A percentile compares a stretch with the other conserved stretches of the same genome.
These are phyloP conservation scores for Melanotus villosus DNA, from an alignment of 2,888 invertebrate genomes.

Conservation along the genomic window DNA sequence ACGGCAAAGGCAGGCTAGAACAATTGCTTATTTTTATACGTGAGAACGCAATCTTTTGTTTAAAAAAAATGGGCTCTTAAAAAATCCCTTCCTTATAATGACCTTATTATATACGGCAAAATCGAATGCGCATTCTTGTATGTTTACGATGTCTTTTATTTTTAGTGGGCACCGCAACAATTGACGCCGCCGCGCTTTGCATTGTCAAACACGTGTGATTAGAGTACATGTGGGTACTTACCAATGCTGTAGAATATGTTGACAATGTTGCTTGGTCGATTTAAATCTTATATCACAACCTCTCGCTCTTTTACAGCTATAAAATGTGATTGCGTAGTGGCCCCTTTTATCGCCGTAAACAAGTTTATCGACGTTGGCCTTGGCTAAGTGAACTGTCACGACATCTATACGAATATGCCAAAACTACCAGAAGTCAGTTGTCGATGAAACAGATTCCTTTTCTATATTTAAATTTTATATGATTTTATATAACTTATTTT, in stretches of 20 bases:
- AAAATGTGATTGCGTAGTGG: slow-evolving; percentile 53
- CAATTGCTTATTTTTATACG: slow-evolving; percentile 16
- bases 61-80: not conserved
- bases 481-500: too few species aligned
- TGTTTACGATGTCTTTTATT: slow-evolving; percentile 13
- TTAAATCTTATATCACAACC: slow-evolving; percentile 63
- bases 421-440: too few species aligned
- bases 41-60: slow-evolving; percentile 4
- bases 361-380: slow-evolving; percentile 52
- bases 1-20: not conserved
- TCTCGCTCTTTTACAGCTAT: slow-evolving; percentile 54
- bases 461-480: too few species aligned
- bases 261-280: slow-evolving; percentile 65
- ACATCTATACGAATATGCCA: not conserved
- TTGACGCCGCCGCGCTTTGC: slow-evolving; percentile 55
- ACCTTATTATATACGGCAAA: slow-evolving; percentile 5
- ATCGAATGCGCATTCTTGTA: slow-evolving; percentile 27
- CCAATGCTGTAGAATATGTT: slow-evolving; percentile 61
- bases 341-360: slow-evolving; percentile 54
- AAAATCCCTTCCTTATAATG: not conserved
- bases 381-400: slow-evolving; percentile 11
- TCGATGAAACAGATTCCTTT: too few species aligned
- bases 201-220: slow-evolving; percentile 60
- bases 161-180: slow-evolving; percentile 33
- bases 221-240: slow-evolving; percentile 63